Conservation (phyloP, 1,140 invertebrate species). For the Lysiphlebus fabarum region DNA sequence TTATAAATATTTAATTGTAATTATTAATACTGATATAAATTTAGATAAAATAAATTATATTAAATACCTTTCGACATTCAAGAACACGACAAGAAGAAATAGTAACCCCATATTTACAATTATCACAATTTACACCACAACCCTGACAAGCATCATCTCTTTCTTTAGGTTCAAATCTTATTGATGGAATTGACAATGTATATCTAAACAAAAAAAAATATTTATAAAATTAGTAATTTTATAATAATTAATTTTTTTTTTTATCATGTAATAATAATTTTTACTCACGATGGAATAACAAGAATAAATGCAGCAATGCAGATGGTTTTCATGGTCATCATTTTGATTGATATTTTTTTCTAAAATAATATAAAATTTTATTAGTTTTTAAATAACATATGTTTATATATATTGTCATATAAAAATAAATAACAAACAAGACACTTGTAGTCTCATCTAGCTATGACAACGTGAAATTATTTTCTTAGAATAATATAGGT, state of each 20-base stretch:
- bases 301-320: constrained; percentile 27
- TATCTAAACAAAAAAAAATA: constrained; percentile 4
- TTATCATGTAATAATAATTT: not conserved
- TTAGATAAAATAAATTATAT: too few species aligned
- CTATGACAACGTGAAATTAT: too few species aligned
- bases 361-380: constrained; percentile 20
- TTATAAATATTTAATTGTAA: too few species aligned
- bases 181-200: constrained; percentile 29
- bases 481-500: too few species aligned
- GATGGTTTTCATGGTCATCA: constrained; percentile 29
- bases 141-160: constrained; percentile 27
- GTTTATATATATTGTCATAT: too few species aligned
- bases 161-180: constrained; percentile 24
- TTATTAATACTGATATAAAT: too few species aligned
- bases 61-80: constrained; percentile 41
- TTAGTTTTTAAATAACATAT: not conserved
- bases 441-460: too few species aligned
- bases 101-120: constrained; percentile 35
- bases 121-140: constrained; percentile 35
- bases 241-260: not conserved
- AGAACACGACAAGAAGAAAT: constrained; percentile 33
- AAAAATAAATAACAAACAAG: too few species aligned
- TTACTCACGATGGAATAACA: constrained; percentile 35
- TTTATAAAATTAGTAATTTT: too few species aligned
- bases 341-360: constrained; percentile 28